Evolutionary conservation across 2,797 vertebrate genomes (phyloP).

Genomic region (Eidolon dupreanum): DNA sequence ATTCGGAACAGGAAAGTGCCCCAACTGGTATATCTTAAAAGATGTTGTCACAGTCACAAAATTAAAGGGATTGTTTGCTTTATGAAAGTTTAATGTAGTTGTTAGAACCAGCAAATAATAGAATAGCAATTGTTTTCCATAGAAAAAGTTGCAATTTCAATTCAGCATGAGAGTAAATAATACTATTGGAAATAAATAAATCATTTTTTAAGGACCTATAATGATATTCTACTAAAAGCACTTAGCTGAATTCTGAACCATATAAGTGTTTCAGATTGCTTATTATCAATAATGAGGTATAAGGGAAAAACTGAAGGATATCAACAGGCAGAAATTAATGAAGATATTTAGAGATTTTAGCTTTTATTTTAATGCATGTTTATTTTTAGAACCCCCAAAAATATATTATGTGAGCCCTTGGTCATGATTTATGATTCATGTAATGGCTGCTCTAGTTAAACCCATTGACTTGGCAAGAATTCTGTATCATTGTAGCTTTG

Average conservation of each 20-base stretch:
- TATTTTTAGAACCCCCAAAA: conserved; percentile 34
- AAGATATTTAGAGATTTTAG: conserved; percentile 64
- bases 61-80: background rate
- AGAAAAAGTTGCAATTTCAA: conserved; percentile 50
- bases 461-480: conserved; percentile 14
- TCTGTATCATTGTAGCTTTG: conserved; percentile 40
- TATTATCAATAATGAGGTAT: conserved; percentile 51
- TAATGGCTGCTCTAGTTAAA: background rate
- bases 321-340: conserved; percentile 63
- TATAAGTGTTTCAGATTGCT: conserved; percentile 71
- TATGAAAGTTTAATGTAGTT: conserved; percentile 36
- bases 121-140: conserved; percentile 47
- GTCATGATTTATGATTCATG: conserved; percentile 50
- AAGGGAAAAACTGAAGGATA: conserved; percentile 11
- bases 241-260: conserved; percentile 56
- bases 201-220: background rate
- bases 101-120: conserved; percentile 65
- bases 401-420: background rate
- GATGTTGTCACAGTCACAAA: background rate
- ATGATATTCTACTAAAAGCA: conserved; percentile 52
- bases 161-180: conserved; percentile 67
- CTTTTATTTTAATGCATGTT: conserved; percentile 53
- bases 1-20: background rate
- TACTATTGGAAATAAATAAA: conserved; percentile 71
- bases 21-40: background rate